Evolutionary conservation across 1,140 invertebrate genomes (phyloP).

Genomic region (Solen grandis): DNA sequence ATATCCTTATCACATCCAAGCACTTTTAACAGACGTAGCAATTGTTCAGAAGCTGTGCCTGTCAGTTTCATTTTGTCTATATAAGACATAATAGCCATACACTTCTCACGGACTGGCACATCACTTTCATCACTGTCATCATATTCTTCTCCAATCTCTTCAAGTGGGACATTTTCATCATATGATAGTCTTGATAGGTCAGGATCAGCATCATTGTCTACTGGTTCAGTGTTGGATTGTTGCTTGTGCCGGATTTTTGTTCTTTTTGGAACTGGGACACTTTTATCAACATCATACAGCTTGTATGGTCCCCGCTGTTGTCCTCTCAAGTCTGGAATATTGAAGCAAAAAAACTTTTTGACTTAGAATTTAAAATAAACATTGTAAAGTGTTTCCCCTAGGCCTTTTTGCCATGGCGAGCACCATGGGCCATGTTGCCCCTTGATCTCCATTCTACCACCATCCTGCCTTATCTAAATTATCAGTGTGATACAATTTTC

Average conservation of each 20-base stretch:
- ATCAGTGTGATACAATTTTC: too few species aligned
- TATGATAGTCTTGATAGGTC: not conserved
- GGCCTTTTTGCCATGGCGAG: too few species aligned
- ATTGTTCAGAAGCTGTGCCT: conserved; percentile 1
- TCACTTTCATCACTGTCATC: conserved; percentile 1
- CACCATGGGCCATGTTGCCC: too few species aligned
- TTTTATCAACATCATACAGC: conserved; percentile 1
- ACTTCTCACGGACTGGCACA: not conserved
- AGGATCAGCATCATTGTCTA: not conserved
- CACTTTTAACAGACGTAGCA: conserved; percentile 1
- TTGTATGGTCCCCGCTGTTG: not conserved
- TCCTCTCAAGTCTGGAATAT: not conserved
- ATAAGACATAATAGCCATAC: not conserved
- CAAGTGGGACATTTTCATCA: not conserved
- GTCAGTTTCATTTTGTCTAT: conserved; percentile 9
- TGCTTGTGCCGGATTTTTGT: not conserved
- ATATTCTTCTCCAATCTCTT: not conserved
- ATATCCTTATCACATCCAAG: not conserved
- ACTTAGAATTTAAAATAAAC: too few species aligned
- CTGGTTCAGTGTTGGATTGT: not conserved
- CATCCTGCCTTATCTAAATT: too few species aligned
- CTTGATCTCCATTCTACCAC: too few species aligned
- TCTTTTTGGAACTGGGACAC: not conserved
- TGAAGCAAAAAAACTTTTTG: too few species aligned
- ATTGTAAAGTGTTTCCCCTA: too few species aligned